Evolutionary conservation across 2,888 invertebrate genomes (phyloP), one percentile per base, ranked within the genome.

Genomic region (Hetaerina titia): DNA sequence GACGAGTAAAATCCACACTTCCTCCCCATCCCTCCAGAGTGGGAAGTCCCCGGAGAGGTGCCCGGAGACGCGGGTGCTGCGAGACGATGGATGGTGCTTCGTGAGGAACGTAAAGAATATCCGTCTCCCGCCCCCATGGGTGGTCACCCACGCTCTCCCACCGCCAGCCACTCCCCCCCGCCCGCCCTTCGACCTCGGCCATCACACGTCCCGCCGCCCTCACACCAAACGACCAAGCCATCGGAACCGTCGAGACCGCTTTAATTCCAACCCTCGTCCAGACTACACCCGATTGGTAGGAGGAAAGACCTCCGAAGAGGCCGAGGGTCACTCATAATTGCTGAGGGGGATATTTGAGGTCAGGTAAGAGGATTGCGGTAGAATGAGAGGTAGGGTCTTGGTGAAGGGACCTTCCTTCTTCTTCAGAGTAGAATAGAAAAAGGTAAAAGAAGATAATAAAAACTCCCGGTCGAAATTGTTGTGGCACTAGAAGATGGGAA

Each of bases 311-410:
- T 89, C 89, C 57, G 89, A 89, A 89, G 89, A 89, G 89, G 89
- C 89, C 89, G 89, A 89, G 89, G 89, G 89, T 89, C 89, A 89
- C 57, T 89, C 89, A 89, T 89, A 89, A 89, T 89, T 89, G 89
- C 89, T 13, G 89, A 58, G 58, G 89, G 81, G 89, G n/a, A 17
- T 89, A 89, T 89, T 89, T 57, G 89, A 89, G 89, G 89, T 89
- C 89, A 89, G 89, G 57, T 58, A 56, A 81, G 31, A 25, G 25
- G 81, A 81, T 56, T 89, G 89, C n/a, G 89, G 56, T 58, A 89
- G 89, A 57, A 58, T 9, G 89, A 89, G n/a, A 15, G 89, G 89
- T 58, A 57, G 89, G n/a, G 57, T 58, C 5, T 89, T 56, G 19
- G 89, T 58, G 57, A 89, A 89, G 89, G 57, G 56, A 56, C 11